A percentile compares a stretch with the other conserved stretches of the same genome.
These are phyloP conservation scores for Paramormyrops kingsleyae DNA, from an alignment of 2,113 vertebrate species.

Conservation along the genomic window DNA sequence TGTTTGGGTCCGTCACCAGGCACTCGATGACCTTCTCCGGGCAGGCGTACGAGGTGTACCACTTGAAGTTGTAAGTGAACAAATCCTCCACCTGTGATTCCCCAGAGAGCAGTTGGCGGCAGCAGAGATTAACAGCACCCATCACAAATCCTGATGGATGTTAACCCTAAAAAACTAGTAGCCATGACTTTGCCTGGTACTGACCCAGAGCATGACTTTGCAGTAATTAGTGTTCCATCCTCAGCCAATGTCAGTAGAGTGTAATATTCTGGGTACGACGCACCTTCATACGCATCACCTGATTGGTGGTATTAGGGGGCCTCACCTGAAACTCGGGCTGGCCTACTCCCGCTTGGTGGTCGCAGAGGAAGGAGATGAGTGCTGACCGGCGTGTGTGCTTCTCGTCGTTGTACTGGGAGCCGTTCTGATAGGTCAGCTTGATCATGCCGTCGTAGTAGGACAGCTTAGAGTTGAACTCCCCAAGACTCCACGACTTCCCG, in stretches of 20 bases:
- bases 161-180: background rate
- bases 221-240: background rate
- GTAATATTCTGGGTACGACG: background rate
- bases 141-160: background rate
- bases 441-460: constrained; percentile 88
- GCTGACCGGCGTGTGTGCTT: constrained; percentile 70
- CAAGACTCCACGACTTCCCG: constrained; percentile 71
- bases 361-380: constrained; percentile 86
- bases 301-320: background rate
- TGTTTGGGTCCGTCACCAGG: constrained; percentile 71
- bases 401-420: constrained; percentile 74
- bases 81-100: constrained; percentile 71
- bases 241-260: background rate
- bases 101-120: background rate
- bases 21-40: constrained; percentile 81
- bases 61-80: constrained; percentile 86
- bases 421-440: constrained; percentile 75
- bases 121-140: background rate
- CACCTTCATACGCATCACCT: background rate
- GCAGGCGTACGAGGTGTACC: constrained; percentile 91
- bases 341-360: constrained; percentile 68
- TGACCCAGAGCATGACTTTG: background rate
- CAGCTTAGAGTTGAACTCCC: constrained; percentile 68
- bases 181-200: background rate
- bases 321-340: constrained; percentile 82